Evolutionary conservation across 2,113 vertebrate genomes (phyloP), one percentile per base, ranked within the genome.

Genomic region (Hippocampus barbouri): DNA sequence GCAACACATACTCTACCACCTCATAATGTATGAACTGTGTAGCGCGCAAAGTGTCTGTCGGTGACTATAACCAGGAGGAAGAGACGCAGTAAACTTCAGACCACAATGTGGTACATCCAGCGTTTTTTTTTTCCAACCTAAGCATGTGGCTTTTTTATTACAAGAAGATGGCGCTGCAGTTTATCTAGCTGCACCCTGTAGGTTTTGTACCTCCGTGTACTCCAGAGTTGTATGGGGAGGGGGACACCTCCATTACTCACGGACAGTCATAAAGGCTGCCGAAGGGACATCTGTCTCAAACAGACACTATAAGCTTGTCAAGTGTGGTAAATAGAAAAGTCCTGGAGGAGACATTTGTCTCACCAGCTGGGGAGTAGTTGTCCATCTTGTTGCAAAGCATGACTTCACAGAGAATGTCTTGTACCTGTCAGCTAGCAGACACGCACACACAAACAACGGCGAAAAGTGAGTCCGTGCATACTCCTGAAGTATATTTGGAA

Each of bases 1-100:
- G 78, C 38, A 60, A 69, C 62, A 72, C 49, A 76, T 74, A 86
- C 78, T 79, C 82, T 71, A 74, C 72, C 67, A 78, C 79, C 72
- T 84, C 75, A 67, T 79, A 83, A 20, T 64, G 10, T 83, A 87
- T 85, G 87, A 88, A 87, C 75, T 77, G 75, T 75, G 84, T 77
- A 81, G 74, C 74, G 72, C 75, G 74, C 81, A 83, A 83, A 87
- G 80, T 75, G 68, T 60, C 78, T 74, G 72, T 80, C 81, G 15
- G 40, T 41, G 66, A 74, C 66, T 82, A 86, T 83, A 81, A 49
- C 63, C 62, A 78, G 41, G 34, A 21, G 20, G 8, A 63, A 63
- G 20, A 40, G 38, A 43, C 62, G 43, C 60, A 62, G 34, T n/a
- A 40, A 63, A 62, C 61, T n/a, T 7, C 8, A 38, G 41, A 41